Percentiles rank a stretch among this genome's conserved stretches.
Conservation (phyloP, 2,888 invertebrate genomes). For the Timema podura region DNA sequence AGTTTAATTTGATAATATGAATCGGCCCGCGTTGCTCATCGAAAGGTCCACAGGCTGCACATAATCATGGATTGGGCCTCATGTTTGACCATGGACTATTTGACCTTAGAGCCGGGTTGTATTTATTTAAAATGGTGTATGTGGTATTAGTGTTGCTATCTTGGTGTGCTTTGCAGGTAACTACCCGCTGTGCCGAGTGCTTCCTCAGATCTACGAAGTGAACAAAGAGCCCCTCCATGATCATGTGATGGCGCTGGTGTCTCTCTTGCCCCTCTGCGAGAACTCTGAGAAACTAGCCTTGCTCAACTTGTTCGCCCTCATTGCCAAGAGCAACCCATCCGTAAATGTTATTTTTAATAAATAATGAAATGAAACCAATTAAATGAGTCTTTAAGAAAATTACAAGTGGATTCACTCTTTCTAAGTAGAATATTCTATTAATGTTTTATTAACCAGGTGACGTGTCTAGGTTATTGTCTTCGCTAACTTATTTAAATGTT, state of each 20-base stretch:
- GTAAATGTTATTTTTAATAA: slow-evolving; percentile 46
- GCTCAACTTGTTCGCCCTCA: slow-evolving; percentile 74
- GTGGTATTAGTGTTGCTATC: not conserved
- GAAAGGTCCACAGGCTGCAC: no score
- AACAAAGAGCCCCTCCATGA: slow-evolving; percentile 82
- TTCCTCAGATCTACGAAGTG: slow-evolving; percentile 86
- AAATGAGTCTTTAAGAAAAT: no score
- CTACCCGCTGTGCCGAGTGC: slow-evolving; percentile 79
- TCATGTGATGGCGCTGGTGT: slow-evolving; percentile 76
- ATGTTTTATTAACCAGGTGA: no score
- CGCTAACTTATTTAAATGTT: no score
- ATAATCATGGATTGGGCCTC: no score
- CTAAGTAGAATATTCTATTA: no score
- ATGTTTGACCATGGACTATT: not conserved
- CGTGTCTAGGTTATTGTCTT: no score
- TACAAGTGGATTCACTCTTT: no score
- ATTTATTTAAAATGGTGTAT: not conserved
- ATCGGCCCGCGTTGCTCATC: no score
- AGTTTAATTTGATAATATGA: no score
- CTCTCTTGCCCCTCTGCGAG: slow-evolving; percentile 77
- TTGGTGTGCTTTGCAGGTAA: slow-evolving; percentile 58
- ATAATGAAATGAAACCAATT: no score
- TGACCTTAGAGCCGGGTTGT: not conserved
- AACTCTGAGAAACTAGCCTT: slow-evolving; percentile 81
- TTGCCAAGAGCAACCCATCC: slow-evolving; percentile 74